phyloP scores from a whole-genome alignment of 2,888 invertebrate genomes.

The Lasioglossum morio region DNA sequence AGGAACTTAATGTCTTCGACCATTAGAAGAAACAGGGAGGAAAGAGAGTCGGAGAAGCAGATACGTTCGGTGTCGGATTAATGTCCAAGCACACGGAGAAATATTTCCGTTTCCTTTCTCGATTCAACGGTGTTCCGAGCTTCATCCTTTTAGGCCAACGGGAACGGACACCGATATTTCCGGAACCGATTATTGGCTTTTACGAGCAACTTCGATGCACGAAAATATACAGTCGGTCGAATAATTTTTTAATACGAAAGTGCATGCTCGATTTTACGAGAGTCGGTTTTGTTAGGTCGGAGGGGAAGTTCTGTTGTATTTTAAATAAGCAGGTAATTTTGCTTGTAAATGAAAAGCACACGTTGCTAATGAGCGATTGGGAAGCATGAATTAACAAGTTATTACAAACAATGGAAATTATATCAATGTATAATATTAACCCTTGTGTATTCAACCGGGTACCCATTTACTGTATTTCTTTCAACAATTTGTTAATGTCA shows the following conservation, averaged over 20 bases:
- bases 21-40: constrained; percentile 54
- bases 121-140: neutral
- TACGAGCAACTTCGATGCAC: constrained; percentile 16
- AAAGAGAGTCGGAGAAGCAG: constrained; percentile 28
- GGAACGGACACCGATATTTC: constrained; percentile 33
- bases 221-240: neutral
- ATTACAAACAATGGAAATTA: too few species aligned
- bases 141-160: constrained; percentile 6
- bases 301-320: too few species aligned
- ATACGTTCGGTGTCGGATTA: constrained; percentile 51
- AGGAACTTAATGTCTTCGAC: constrained; percentile 61
- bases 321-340: too few species aligned
- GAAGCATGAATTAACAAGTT: too few species aligned
- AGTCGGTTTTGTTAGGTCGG: too few species aligned
- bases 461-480: too few species aligned
- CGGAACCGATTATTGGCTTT: constrained; percentile 48
- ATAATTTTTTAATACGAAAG: too few species aligned
- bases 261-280: neutral
- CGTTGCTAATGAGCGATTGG: too few species aligned
- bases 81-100: constrained; percentile 28
- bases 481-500: too few species aligned
- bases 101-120: constrained; percentile 49
- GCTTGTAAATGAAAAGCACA: too few species aligned
- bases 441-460: too few species aligned
- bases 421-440: too few species aligned